Evolutionary conservation across 1,140 invertebrate species (phyloP).

Genomic region (Atta texana): DNA sequence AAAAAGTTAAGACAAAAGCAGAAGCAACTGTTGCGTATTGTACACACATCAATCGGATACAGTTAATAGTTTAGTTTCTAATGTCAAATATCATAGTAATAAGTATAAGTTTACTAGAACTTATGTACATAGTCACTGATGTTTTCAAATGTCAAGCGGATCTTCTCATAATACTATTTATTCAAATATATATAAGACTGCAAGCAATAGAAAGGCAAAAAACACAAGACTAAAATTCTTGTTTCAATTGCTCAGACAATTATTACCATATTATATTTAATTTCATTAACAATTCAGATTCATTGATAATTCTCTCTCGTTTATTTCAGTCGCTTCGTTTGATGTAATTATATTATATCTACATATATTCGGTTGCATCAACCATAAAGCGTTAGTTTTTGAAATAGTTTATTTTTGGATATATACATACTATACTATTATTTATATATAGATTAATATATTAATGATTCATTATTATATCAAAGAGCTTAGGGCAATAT

Average conservation of each 20-base stretch:
- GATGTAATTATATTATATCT: neutral
- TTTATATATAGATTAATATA: no score
- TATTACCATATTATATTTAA: neutral
- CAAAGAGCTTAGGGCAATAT: neutral
- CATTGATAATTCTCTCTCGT: neutral
- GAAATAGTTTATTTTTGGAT: neutral
- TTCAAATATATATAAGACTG: neutral
- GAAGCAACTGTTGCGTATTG: neutral
- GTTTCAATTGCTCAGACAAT: neutral
- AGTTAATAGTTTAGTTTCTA: slow-evolving; percentile 44
- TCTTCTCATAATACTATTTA: slow-evolving; percentile 64
- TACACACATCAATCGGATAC: neutral
- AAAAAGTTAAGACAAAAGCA: neutral
- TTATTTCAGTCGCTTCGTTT: neutral
- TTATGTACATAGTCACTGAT: slow-evolving; percentile 81
- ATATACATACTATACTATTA: neutral
- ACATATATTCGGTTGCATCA: neutral
- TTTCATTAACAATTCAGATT: neutral
- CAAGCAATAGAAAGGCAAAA: neutral
- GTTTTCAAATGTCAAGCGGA: slow-evolving; percentile 82
- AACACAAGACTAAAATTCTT: neutral
- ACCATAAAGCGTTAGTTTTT: neutral
- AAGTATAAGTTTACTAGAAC: slow-evolving; percentile 64
- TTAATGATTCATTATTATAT: neutral
- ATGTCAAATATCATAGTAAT: slow-evolving; percentile 66